Evolutionary conservation across 2,888 invertebrate species (phyloP).

Genomic region (Melinopterus prodromus): DNA sequence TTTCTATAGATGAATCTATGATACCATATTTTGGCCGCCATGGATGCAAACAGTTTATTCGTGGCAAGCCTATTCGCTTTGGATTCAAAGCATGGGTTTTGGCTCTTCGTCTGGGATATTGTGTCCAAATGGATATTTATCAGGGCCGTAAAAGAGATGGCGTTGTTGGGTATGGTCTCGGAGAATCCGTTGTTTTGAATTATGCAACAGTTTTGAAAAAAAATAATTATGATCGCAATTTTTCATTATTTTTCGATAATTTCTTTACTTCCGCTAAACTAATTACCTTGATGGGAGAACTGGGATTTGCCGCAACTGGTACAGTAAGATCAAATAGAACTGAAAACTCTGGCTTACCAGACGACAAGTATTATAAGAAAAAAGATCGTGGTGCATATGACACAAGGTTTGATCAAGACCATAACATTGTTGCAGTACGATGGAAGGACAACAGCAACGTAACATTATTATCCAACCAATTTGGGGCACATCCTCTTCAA

Average conservation of each 20-base stretch:
- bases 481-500: background rate
- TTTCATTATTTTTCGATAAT: background rate
- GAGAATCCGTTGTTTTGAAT: constrained; percentile 9
- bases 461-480: constrained; percentile 11
- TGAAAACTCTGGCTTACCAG: background rate
- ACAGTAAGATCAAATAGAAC: background rate
- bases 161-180: background rate
- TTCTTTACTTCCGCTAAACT: background rate
- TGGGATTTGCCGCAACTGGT: background rate
- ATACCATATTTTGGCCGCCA: constrained; percentile 11
- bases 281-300: background rate
- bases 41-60: background rate
- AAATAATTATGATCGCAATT: background rate
- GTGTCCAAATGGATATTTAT: constrained; percentile 4
- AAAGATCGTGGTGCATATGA: constrained; percentile 7
- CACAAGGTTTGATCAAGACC: background rate
- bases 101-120: background rate
- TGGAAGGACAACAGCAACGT: constrained; percentile 23
- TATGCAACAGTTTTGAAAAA: background rate
- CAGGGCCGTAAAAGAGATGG: background rate
- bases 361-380: background rate
- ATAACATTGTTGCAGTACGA: background rate
- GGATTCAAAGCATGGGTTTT: constrained; percentile 9
- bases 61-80: constrained; percentile 6
- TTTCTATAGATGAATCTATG: constrained; percentile 9